phyloP scores from a whole-genome alignment of 2,113 vertebrate species.

The Caloenas nicobarica region DNA sequence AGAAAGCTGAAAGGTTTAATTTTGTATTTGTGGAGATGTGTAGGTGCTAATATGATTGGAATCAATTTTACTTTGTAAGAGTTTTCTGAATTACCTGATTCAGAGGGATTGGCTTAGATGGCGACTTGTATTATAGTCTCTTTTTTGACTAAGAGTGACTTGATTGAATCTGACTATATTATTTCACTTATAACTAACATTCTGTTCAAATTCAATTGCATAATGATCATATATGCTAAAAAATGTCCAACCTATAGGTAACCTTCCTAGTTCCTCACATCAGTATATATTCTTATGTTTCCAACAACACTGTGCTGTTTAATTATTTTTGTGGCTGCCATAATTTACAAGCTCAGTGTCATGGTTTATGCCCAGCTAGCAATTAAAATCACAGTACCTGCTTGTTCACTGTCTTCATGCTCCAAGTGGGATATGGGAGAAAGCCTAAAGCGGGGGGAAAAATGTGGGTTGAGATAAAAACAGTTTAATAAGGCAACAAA shows the following conservation, averaged over 20 bases:
- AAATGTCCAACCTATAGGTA: neutral
- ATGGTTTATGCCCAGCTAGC: no score
- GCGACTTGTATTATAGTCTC: neutral
- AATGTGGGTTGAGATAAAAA: no score
- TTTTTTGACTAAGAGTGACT: neutral
- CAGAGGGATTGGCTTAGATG: neutral
- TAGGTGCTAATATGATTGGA: neutral
- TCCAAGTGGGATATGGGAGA: no score
- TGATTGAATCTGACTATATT: neutral
- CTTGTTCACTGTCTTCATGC: no score
- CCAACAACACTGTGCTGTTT: neutral
- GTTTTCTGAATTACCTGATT: neutral
- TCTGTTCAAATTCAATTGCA: neutral
- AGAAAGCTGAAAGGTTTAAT: neutral
- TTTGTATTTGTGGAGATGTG: neutral
- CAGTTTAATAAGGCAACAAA: no score
- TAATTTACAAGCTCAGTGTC: neutral
- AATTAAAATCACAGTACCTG: no score
- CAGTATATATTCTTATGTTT: neutral
- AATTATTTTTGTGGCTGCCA: neutral
- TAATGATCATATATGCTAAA: neutral
- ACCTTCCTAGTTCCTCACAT: neutral
- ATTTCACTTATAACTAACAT: neutral
- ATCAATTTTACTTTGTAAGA: neutral
- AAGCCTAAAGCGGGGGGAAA: no score